phyloP scores from a whole-genome alignment of 1,140 invertebrate species.

The Drosophila lowei region DNA sequence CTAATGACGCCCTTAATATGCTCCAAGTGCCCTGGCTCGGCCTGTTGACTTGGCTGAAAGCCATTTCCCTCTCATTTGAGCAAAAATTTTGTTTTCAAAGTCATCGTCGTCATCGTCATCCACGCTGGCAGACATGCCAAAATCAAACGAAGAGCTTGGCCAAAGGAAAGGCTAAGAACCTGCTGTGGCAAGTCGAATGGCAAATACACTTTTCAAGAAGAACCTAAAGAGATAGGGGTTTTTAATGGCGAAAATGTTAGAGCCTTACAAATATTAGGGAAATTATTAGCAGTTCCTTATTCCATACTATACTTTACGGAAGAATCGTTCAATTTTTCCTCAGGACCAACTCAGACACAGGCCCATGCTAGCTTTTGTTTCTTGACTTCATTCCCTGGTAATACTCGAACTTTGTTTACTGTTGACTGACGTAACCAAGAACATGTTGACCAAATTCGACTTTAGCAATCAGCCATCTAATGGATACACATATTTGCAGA shows the following conservation, averaged over 20 bases:
- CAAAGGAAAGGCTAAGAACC: constrained; percentile 11
- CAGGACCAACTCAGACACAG: too few relatives aligned
- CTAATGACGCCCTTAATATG: constrained; percentile 82
- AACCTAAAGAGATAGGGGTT: neutral
- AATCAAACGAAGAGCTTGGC: constrained; percentile 65
- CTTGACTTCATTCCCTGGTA: neutral
- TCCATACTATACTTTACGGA: neutral
- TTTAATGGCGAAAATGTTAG: neutral
- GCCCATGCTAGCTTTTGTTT: neutral
- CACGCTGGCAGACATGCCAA: constrained; percentile 66
- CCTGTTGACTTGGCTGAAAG: constrained; percentile 65
- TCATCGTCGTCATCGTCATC: constrained; percentile 55
- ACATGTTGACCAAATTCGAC: constrained; percentile 32
- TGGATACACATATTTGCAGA: constrained; percentile 36
- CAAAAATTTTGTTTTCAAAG: constrained; percentile 75
- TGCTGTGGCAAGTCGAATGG: constrained; percentile 1
- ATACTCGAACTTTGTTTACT: neutral
- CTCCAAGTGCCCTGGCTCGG: constrained; percentile 57
- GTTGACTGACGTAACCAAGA: constrained; percentile 40
- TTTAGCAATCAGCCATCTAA: constrained; percentile 10
- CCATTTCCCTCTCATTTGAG: constrained; percentile 67
- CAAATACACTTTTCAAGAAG: constrained; percentile 16
- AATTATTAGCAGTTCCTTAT: too few relatives aligned
- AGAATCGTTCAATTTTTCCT: too few relatives aligned
- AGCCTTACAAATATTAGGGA: too few relatives aligned